Evolutionary conservation across 2,888 invertebrate genomes (phyloP).

Genomic region (Thysanoteuthis rhombus): DNA sequence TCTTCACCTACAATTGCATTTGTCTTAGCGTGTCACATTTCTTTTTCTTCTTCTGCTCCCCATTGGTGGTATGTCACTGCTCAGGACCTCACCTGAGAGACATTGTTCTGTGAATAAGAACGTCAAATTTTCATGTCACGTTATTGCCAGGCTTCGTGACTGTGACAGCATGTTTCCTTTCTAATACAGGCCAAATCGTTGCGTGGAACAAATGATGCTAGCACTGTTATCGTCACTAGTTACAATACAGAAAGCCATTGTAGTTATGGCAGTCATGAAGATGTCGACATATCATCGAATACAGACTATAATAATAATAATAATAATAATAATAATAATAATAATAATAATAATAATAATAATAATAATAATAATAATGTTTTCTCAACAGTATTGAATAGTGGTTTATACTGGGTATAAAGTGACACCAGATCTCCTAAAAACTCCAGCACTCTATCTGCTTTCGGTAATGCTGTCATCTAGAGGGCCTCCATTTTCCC

Average conservation of each 20-base stretch:
- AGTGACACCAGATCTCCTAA: too few relatives aligned
- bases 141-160: neutral
- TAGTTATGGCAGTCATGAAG: neutral
- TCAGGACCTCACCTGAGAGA: neutral
- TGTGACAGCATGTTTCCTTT: neutral
- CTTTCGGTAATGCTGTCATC: too few relatives aligned
- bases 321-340: too few relatives aligned
- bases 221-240: neutral
- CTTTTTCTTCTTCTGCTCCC: neutral
- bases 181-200: neutral
- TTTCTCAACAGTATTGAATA: too few relatives aligned
- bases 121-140: neutral
- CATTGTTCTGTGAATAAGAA: neutral
- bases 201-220: neutral
- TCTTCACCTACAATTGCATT: neutral
- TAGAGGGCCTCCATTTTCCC: too few relatives aligned
- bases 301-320: too few relatives aligned
- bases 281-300: neutral
- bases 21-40: neutral
- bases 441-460: too few relatives aligned
- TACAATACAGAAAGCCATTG: neutral
- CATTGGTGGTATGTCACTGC: neutral
- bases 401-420: too few relatives aligned
- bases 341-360: too few relatives aligned
- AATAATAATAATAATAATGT: too few relatives aligned